phyloP scores from a whole-genome alignment of 2,888 invertebrate species.

The Tortricodes alternella region DNA sequence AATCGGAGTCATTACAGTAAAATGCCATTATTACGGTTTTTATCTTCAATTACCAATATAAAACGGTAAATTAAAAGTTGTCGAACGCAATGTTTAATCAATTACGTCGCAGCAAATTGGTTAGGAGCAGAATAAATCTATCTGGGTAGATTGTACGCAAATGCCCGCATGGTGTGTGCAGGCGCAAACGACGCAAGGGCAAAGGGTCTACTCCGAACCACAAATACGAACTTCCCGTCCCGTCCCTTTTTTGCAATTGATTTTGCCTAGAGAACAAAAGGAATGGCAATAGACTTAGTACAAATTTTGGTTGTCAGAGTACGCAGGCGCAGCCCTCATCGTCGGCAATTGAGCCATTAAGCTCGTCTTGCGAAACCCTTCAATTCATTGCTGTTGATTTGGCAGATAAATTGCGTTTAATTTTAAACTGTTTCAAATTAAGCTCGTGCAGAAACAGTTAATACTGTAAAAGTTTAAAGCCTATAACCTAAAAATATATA shows the following conservation, averaged over 20 bases:
- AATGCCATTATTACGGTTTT: background rate
- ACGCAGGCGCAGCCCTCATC: conserved; percentile 25
- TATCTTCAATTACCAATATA: conserved; percentile 1
- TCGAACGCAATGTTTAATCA: conserved; percentile 29
- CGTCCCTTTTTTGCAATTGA: background rate
- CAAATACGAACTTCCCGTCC: no score
- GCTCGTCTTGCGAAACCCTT: conserved; percentile 35
- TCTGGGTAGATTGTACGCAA: conserved; percentile 60
- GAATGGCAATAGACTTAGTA: background rate
- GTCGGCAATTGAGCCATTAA: conserved; percentile 30
- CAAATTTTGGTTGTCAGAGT: background rate
- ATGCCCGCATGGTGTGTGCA: conserved; percentile 67
- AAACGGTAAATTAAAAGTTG: conserved; percentile 16
- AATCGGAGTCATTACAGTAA: no score
- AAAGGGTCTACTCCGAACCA: no score
- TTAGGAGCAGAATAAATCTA: conserved; percentile 53
- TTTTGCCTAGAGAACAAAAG: no score
- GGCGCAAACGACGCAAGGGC: conserved; percentile 39
- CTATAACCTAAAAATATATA: no score
- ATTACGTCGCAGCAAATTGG: conserved; percentile 42
- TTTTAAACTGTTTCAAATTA: background rate
- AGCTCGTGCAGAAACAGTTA: no score
- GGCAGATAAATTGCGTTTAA: conserved; percentile 10
- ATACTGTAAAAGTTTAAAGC: no score
- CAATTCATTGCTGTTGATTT: conserved; percentile 5